Evolutionary conservation across 92 coral and sea anemone species (phyloP).

Genomic region (Epizoanthus fatuus): DNA sequence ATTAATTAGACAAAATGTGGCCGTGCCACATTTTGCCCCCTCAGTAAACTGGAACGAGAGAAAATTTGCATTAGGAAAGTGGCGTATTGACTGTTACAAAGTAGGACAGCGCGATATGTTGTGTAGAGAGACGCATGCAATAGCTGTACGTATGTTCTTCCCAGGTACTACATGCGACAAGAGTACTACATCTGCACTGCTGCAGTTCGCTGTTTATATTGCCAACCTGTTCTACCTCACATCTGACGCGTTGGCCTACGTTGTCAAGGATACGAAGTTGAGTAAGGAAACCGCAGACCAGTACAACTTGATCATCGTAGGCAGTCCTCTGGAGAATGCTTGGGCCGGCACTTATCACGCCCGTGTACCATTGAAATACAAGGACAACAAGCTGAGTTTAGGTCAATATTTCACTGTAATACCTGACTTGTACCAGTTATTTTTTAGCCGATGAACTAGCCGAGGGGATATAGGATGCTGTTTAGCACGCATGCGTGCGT

Average conservation of each 20-base stretch:
- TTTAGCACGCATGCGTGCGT: no score
- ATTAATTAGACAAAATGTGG: no score
- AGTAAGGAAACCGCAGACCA: slow-evolving; percentile 75
- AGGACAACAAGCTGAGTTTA: slow-evolving; percentile 59
- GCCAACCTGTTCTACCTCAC: slow-evolving; percentile 93
- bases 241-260: slow-evolving; percentile 86
- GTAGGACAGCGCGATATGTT: no score
- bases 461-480: no score
- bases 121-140: neutral
- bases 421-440: neutral
- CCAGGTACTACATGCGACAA: slow-evolving; percentile 65
- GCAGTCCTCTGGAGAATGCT: slow-evolving; percentile 78
- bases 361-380: slow-evolving; percentile 70
- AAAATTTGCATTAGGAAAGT: no score
- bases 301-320: slow-evolving; percentile 90
- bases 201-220: slow-evolving; percentile 90
- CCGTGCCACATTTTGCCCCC: no score
- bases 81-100: no score
- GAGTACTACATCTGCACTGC: slow-evolving; percentile 39
- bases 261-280: slow-evolving; percentile 76
- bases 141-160: neutral
- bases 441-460: no score
- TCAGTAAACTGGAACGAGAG: no score
- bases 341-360: slow-evolving; percentile 79
- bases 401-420: slow-evolving; percentile 57